Evolutionary conservation across 2,797 vertebrate species (phyloP).

Genomic region (Leptoclinus maculatus): DNA sequence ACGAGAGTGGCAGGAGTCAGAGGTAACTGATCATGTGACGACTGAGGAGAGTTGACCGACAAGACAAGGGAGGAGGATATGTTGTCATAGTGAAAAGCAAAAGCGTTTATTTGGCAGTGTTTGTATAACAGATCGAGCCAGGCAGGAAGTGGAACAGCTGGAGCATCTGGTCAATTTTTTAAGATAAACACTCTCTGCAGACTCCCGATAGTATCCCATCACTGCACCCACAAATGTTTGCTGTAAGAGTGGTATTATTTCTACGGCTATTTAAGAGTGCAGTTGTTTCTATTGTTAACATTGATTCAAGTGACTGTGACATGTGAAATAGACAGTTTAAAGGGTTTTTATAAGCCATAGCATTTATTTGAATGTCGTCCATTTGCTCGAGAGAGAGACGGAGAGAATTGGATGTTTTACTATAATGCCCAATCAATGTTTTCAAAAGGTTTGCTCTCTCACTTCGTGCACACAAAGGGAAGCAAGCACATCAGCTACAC

Average conservation of each 20-base stretch:
- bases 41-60: not conserved
- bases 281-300: not conserved
- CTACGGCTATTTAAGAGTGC: not conserved
- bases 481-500: not conserved
- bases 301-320: slow-evolving; percentile 3
- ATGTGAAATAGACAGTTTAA: not conserved
- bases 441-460: not conserved
- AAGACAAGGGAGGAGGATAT: not conserved
- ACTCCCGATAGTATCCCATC: not conserved
- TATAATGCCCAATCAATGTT: not conserved
- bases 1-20: too few relatives aligned
- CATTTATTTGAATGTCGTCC: not conserved
- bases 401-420: not conserved
- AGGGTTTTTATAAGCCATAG: not conserved
- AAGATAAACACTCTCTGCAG: not conserved
- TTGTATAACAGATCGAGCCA: not conserved
- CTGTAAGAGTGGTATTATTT: not conserved
- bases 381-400: not conserved
- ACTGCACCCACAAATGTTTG: not conserved
- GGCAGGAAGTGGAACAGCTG: not conserved
- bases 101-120: not conserved
- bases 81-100: not conserved
- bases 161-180: not conserved
- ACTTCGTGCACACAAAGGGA: not conserved
- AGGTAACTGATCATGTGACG: not conserved